Conservation (phyloP, 2,888 invertebrate genomes). For the Torymus aiolomorphi region DNA sequence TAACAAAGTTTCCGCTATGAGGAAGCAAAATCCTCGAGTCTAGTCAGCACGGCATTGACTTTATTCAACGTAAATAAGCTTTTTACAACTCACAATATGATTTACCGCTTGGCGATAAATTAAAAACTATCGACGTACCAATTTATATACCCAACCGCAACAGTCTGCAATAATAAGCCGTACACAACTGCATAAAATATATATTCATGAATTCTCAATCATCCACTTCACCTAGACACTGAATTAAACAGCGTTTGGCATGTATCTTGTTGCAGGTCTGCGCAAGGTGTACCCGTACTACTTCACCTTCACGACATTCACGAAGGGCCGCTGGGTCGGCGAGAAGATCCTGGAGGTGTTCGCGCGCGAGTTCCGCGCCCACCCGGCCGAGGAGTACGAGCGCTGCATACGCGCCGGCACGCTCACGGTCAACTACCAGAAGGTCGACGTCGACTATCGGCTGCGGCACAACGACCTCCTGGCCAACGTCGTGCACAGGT, state of each 20-base stretch:
- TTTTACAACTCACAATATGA: too few relatives aligned
- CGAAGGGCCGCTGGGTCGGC: slow-evolving; percentile 97
- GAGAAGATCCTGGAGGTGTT: slow-evolving; percentile 95
- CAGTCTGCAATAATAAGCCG: too few relatives aligned
- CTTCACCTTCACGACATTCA: slow-evolving; percentile 96
- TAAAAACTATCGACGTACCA: too few relatives aligned
- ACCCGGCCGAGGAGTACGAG: slow-evolving; percentile 94
- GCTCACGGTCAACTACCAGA: slow-evolving; percentile 94
- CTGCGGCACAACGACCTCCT: slow-evolving; percentile 95
- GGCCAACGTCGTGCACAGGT: slow-evolving; percentile 96
- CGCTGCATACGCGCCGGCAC: slow-evolving; percentile 93
- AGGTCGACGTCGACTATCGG: slow-evolving; percentile 92
- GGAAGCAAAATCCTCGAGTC: too few relatives aligned
- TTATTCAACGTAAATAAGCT: too few relatives aligned
- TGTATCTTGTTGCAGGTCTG: slow-evolving; percentile 81
- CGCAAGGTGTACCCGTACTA: slow-evolving; percentile 98
- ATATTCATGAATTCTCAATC: too few relatives aligned
- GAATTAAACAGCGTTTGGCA: background rate
- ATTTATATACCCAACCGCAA: too few relatives aligned
- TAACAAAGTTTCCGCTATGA: too few relatives aligned
- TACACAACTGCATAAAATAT: too few relatives aligned
- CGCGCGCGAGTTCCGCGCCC: slow-evolving; percentile 94
- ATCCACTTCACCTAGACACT: too few relatives aligned
- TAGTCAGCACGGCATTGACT: too few relatives aligned
- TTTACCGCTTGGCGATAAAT: too few relatives aligned